A percentile compares a stretch with the other conserved stretches of the same genome.
Evolutionary conservation across 2,888 invertebrate genomes (phyloP).

Genomic region (Hermaeophaga mercurialis): DNA sequence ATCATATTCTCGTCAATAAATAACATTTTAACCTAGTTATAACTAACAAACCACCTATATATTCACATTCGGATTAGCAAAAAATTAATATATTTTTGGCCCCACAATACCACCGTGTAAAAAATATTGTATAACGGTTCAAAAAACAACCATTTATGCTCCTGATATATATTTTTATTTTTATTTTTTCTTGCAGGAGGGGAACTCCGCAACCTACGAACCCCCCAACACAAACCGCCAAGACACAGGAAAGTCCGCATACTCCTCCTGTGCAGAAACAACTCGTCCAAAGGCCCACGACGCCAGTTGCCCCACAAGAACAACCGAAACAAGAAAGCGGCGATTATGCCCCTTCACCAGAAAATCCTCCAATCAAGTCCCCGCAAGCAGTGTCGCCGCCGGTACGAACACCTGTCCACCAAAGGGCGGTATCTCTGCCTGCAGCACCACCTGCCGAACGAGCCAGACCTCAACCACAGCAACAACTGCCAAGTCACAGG

Average conservation of each 20-base stretch:
- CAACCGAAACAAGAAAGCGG: conserved; percentile 26
- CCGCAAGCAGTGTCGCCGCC: conserved; percentile 25
- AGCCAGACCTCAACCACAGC: conserved; percentile 29
- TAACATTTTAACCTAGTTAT: too few species aligned
- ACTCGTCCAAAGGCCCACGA: conserved; percentile 35
- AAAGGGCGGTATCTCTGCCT: conserved; percentile 48
- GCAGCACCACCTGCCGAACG: conserved; percentile 45
- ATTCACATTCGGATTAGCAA: too few species aligned
- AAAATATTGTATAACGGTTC: too few species aligned
- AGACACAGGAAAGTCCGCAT: conserved; percentile 18
- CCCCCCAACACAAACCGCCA: conserved; percentile 40
- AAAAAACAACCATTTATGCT: too few species aligned
- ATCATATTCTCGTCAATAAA: too few species aligned
- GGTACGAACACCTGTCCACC: conserved; percentile 41
- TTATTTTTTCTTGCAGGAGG: conserved; percentile 43
- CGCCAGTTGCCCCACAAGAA: conserved; percentile 26
- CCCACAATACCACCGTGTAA: too few species aligned
- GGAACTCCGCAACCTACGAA: conserved; percentile 32
- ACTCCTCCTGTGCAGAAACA: conserved; percentile 34
- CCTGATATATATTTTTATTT: too few species aligned
- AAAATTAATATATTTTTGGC: too few species aligned
- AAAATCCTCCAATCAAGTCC: conserved; percentile 24
- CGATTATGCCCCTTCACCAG: conserved; percentile 21
- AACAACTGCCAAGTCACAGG: background rate
- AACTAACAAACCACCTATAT: too few species aligned